Evolutionary conservation across 2,888 invertebrate genomes (phyloP).

Genomic region (Hirtodrosophila alboralis): DNA sequence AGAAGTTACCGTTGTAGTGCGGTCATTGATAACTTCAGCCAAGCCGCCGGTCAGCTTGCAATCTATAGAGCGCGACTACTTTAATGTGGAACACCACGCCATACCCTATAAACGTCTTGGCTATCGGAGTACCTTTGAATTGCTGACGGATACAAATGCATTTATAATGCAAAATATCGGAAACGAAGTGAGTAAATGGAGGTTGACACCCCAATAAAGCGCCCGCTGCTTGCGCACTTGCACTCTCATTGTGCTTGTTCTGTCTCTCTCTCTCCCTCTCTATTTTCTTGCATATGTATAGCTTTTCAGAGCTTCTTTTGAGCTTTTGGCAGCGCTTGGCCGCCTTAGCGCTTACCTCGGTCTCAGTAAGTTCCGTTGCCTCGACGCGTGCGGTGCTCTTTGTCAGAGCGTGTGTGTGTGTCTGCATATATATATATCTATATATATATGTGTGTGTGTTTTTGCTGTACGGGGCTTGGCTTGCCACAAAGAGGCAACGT

Average conservation of each 20-base stretch:
- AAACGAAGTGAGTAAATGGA: conserved; percentile 41
- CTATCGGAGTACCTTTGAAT: conserved; percentile 86
- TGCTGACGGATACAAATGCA: conserved; percentile 87
- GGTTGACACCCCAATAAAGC: conserved; percentile 12
- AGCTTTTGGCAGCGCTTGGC: conserved; percentile 50
- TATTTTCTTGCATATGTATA: conserved; percentile 2
- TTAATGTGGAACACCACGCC: conserved; percentile 86
- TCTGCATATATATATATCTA: too few relatives aligned
- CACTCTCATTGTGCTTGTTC: conserved; percentile 13
- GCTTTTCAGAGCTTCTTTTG: conserved; percentile 33
- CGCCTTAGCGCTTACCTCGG: conserved; percentile 14
- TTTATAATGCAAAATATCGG: conserved; percentile 83
- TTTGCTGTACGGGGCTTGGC: conserved; percentile 53
- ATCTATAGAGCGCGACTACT: conserved; percentile 86
- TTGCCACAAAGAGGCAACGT: conserved; percentile 71
- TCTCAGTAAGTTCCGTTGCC: conserved; percentile 54
- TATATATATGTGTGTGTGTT: conserved; percentile 24
- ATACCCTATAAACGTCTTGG: conserved; percentile 88
- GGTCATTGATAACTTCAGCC: conserved; percentile 79
- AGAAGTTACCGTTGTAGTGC: conserved; percentile 72
- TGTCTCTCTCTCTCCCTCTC: conserved; percentile 2
- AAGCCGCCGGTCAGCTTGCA: conserved; percentile 78
- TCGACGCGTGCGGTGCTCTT: conserved; percentile 54
- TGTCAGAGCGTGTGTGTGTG: conserved; percentile 6
- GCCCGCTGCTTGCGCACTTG: conserved; percentile 18